Evolutionary conservation across 2,888 invertebrate genomes (phyloP).

Genomic region (Pseudococcus viburni): DNA sequence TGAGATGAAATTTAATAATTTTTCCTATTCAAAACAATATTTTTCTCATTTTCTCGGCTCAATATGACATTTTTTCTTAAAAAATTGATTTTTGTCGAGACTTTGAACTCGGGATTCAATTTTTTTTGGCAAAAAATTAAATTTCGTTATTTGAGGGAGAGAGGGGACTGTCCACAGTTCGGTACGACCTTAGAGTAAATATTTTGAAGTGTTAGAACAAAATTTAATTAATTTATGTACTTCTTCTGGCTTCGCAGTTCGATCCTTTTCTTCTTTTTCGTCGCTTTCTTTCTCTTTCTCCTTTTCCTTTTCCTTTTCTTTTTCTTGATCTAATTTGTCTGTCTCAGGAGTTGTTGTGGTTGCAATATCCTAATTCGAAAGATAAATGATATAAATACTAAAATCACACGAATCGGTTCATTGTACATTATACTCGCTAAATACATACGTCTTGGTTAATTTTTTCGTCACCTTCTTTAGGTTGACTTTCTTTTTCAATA

Average conservation of each 20-base stretch:
- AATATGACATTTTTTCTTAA: too few relatives aligned
- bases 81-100: too few relatives aligned
- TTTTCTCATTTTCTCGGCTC: too few relatives aligned
- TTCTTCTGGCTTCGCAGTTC: constrained; percentile 70
- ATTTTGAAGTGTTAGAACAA: not conserved
- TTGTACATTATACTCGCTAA: not conserved
- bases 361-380: not conserved
- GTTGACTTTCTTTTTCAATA: constrained; percentile 65
- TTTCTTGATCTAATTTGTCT: constrained; percentile 65
- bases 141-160: too few relatives aligned
- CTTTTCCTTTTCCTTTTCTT: constrained; percentile 61
- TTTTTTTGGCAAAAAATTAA: too few relatives aligned
- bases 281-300: constrained; percentile 66
- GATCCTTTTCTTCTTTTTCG: constrained; percentile 67
- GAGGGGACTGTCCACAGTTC: too few relatives aligned
- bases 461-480: constrained; percentile 69
- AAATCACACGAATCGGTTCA: not conserved
- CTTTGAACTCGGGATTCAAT: too few relatives aligned
- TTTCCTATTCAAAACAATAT: too few relatives aligned
- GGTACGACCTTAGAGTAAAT: too few relatives aligned
- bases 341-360: not conserved
- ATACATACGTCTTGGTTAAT: constrained; percentile 61
- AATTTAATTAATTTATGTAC: constrained; percentile 47
- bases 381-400: not conserved
- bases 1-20: too few relatives aligned